Conservation (phyloP, 2,113 vertebrate genomes). For the Ailurus styani region DNA sequence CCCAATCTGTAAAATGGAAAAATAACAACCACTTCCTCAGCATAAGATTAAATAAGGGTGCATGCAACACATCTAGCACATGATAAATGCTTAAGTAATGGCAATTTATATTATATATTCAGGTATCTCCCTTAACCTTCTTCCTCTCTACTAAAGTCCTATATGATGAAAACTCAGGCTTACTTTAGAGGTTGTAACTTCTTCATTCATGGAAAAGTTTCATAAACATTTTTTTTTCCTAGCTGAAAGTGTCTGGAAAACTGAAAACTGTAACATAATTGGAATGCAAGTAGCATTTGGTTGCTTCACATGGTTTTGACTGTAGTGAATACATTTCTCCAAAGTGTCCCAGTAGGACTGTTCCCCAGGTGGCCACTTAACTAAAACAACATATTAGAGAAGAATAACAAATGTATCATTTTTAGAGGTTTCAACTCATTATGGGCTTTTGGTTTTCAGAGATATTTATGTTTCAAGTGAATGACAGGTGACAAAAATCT, state of each 20-base stretch:
- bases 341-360: not conserved
- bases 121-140: not conserved
- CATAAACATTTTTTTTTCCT: not conserved
- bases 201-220: not conserved
- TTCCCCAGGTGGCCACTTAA: not conserved
- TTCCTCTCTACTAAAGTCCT: not conserved
- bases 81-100: not conserved
- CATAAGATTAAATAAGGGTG: not conserved
- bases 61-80: not conserved
- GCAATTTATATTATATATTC: not conserved
- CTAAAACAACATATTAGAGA: not conserved
- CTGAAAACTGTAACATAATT: not conserved
- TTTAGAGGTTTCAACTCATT: not conserved
- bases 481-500: slow-evolving; percentile 31
- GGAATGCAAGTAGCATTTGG: not conserved
- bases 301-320: not conserved
- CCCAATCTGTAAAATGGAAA: not conserved
- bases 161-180: not conserved
- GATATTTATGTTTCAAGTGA: slow-evolving; percentile 24
- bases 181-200: not conserved
- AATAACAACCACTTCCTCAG: not conserved
- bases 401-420: not conserved
- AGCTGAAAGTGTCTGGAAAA: not conserved
- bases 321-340: not conserved
- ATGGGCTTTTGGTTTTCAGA: not conserved